Evolutionary conservation across 2,797 vertebrate genomes (phyloP).

Genomic region (Megalops cyprinoides): DNA sequence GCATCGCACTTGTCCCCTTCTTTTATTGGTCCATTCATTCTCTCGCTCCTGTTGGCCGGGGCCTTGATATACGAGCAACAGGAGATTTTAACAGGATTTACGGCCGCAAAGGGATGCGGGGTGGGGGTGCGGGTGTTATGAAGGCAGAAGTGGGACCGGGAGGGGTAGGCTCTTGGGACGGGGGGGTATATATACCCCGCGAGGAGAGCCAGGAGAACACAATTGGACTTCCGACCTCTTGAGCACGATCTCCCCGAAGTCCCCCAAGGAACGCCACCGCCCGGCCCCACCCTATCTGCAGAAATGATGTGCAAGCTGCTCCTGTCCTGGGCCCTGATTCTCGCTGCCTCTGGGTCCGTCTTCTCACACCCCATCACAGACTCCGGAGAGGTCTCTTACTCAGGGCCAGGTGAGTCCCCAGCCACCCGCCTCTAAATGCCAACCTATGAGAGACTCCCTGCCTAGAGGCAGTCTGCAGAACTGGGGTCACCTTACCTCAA

Average conservation of each 20-base stretch:
- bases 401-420: conserved; percentile 70
- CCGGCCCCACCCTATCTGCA: neutral
- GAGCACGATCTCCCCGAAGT: conserved; percentile 38
- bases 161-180: conserved; percentile 36
- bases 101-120: neutral
- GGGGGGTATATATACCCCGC: conserved; percentile 63
- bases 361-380: conserved; percentile 74
- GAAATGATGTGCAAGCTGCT: conserved; percentile 70
- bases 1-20: conserved; percentile 41
- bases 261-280: conserved; percentile 40
- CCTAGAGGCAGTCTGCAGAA: no score
- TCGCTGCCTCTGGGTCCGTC: conserved; percentile 65
- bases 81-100: conserved; percentile 28
- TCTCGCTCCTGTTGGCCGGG: conserved; percentile 49
- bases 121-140: conserved; percentile 27
- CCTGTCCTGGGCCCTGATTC: conserved; percentile 68
- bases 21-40: conserved; percentile 68
- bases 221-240: conserved; percentile 33
- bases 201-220: conserved; percentile 48
- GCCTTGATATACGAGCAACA: conserved; percentile 59
- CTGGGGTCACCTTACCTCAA: neutral
- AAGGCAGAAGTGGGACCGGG: conserved; percentile 18
- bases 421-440: no score
- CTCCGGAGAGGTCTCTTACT: conserved; percentile 71
- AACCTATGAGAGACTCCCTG: no score